Conservation (phyloP, 2,113 vertebrate species). For the Bos taurus region ARS-UCD2.0 NC_037330.1:94346001-94346500, state of each 20-base stretch:
- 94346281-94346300: background rate
- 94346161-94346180: background rate
- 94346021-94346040: background rate
- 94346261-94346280: background rate
- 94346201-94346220: conserved; percentile 19
- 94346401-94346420: conserved; percentile 96
- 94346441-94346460: conserved; percentile 98
- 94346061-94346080: conserved; percentile 40
- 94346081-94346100: background rate
- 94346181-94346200: conserved; percentile 21
- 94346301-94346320: background rate
- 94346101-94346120: background rate
- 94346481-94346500: conserved; percentile 96
- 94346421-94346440: conserved; percentile 99
- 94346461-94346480: conserved; percentile 97
- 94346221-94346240: background rate
- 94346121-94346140: conserved; percentile 58
- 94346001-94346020: background rate
- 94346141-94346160: conserved; percentile 30
- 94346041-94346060: background rate
- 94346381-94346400: conserved; percentile 91
- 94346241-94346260: conserved; percentile 20
- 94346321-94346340: background rate
- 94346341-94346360: conserved; percentile 19
- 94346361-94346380: conserved; percentile 93